Conservation (phyloP, 2,888 invertebrate species). For the Elaeidobius kamerunicus region DNA sequence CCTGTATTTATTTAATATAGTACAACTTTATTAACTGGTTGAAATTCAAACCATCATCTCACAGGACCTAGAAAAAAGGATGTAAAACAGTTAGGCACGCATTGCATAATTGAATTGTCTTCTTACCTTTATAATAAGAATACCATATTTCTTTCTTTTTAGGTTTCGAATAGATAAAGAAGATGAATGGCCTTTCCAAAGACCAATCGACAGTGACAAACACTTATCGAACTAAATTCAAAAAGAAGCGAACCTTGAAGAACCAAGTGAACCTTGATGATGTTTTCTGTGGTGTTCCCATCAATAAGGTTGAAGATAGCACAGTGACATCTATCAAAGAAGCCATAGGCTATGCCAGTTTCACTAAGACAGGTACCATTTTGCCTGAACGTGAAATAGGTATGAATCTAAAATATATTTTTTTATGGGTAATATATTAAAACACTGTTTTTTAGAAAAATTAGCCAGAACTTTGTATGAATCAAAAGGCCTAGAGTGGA, state of each 20-base stretch:
- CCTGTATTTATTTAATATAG: neutral
- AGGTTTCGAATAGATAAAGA: constrained; percentile 22
- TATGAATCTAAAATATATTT: constrained; percentile 1
- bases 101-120: neutral
- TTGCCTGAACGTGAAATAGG: constrained; percentile 10
- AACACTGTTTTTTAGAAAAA: constrained; percentile 5
- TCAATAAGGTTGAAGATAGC: constrained; percentile 10
- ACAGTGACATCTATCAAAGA: constrained; percentile 1
- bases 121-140: neutral
- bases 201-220: neutral
- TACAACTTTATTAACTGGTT: constrained; percentile 1
- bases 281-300: constrained; percentile 17
- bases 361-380: constrained; percentile 1
- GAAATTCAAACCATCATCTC: too few relatives aligned
- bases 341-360: neutral
- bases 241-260: constrained; percentile 11
- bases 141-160: constrained; percentile 1
- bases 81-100: neutral
- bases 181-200: constrained; percentile 23
- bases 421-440: neutral
- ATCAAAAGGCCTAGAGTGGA: constrained; percentile 8
- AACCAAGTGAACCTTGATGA: constrained; percentile 22
- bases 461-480: constrained; percentile 6
- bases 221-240: neutral
- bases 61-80: too few relatives aligned